A percentile compares a stretch with the other conserved stretches of the same genome.
Evolutionary conservation across 1,140 invertebrate genomes (phyloP).

Genomic region (Drosophila ficusphila): DNA sequence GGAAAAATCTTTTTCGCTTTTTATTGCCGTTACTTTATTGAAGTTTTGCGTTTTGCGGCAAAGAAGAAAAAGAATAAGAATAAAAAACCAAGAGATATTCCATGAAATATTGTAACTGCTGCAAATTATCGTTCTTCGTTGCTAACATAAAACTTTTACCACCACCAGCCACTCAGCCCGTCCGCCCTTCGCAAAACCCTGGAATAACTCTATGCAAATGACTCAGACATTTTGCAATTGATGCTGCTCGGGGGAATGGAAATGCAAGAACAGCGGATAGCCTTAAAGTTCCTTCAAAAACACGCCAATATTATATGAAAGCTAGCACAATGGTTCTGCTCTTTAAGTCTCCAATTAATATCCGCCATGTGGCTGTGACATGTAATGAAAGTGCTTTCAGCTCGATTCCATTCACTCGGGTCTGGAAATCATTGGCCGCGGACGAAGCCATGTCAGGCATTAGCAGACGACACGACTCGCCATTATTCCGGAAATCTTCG

Average conservation of each 20-base stretch:
- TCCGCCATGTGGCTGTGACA: conserved; percentile 23
- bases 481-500: conserved; percentile 70
- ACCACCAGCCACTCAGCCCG: conserved; percentile 15
- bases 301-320: conserved; percentile 2
- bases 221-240: conserved; percentile 57
- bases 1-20: conserved; percentile 44
- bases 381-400: conserved; percentile 40
- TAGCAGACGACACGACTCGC: conserved; percentile 51
- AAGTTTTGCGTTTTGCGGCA: conserved; percentile 30
- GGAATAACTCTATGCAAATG: conserved; percentile 51
- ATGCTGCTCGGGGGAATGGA: conserved; percentile 40
- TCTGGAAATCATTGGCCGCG: conserved; percentile 14
- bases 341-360: conserved; percentile 30
- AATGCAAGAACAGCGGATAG: conserved; percentile 24
- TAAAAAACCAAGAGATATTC: conserved; percentile 50
- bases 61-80: neutral
- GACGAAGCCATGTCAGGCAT: conserved; percentile 10
- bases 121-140: conserved; percentile 69
- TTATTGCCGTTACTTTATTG: conserved; percentile 56
- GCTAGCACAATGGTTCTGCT: neutral
- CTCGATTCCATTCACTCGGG: conserved; percentile 31
- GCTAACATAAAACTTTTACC: conserved; percentile 65
- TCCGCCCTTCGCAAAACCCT: conserved; percentile 4
- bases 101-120: conserved; percentile 62
- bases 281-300: conserved; percentile 41